Base-by-base conservation (phyloP, 64 coral and sea anemone species). In the Platygyra sinensis region DNA sequence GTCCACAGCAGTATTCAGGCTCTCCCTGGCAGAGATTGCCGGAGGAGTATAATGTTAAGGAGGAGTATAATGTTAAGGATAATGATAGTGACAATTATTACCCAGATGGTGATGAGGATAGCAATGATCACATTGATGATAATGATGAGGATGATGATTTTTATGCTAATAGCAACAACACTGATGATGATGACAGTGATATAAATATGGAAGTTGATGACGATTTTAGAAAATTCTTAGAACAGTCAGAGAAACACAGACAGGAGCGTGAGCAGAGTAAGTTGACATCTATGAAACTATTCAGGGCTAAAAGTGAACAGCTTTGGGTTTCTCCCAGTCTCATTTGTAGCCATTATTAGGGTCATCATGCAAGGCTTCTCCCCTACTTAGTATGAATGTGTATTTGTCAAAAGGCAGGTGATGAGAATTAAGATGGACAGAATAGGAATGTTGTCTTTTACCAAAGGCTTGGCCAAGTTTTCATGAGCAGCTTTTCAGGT, bases 221-320 rank as follows among this genome's bases (percentile, higher is more conserved):
- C 52, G 30, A 78, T 13, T 96, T 96, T 72, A 73, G 76, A 25
- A 92, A 96, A 76, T 96, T 96, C 59, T 92, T 96, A 30, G 90
- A 93, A 79, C 91, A 96, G 54, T 96, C 94, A 81, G 83, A 86
- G 65, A 86, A 86, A 29, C 94, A 96, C 67, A 96, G 91, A 82
- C 67, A 90, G 86, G 94, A 96, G 82, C 93, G 94, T 63, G 94
- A 96, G 16, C 78, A 87, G 86, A 79, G 90, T 87, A 69, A 86
- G 61, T 69, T 72, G 3, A n/a, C 25, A 27, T 24, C 25, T 25
- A 46, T 46, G 4, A 46, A 5, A 46, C 42, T 5, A 46, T 46
- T 46, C 6, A 46, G 42, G 42, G 42, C 42, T 46, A 3, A 46
- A 39, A 46, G 42, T 46, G 42, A 46, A 46, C 42, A 46, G 42